These are phyloP conservation scores for Drosophila biarmipes DNA, from an alignment of 1,140 invertebrate genomes.

Conservation along the genomic window DNA sequence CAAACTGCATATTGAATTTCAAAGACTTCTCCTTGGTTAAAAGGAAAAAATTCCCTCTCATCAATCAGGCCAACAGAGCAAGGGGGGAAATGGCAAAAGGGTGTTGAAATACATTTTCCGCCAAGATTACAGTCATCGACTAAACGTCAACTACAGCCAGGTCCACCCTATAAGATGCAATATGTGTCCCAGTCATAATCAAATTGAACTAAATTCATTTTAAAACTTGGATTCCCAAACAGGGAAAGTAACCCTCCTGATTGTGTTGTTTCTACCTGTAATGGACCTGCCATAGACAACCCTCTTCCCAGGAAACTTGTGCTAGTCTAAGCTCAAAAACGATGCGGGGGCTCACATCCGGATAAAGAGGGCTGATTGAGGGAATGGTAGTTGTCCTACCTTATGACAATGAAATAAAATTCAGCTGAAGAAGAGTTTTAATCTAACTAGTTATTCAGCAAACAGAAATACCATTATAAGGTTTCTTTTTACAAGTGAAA, in stretches of 20 bases:
- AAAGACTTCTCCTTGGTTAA: slow-evolving; percentile 54
- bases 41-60: slow-evolving; percentile 26
- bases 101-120: slow-evolving; percentile 25
- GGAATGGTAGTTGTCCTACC: background rate
- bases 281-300: slow-evolving; percentile 57
- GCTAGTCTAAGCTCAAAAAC: slow-evolving; percentile 21
- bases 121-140: slow-evolving; percentile 47
- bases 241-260: slow-evolving; percentile 32
- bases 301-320: slow-evolving; percentile 15
- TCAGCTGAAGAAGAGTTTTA: too few species aligned
- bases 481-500: too few species aligned
- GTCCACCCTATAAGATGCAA: slow-evolving; percentile 15
- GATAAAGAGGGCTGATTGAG: slow-evolving; percentile 5
- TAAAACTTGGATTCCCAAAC: slow-evolving; percentile 48
- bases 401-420: too few species aligned
- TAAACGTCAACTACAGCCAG: slow-evolving; percentile 53
- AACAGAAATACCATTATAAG: too few species aligned
- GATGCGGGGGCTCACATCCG: background rate
- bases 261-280: slow-evolving; percentile 58
- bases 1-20: slow-evolving; percentile 74
- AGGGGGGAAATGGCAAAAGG: background rate
- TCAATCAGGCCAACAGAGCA: slow-evolving; percentile 41
- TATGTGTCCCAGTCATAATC: slow-evolving; percentile 59
- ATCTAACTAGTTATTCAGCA: too few species aligned
- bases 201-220: slow-evolving; percentile 71